Percentiles rank a stretch among this genome's conserved stretches.
Conservation (phyloP, 2,113 vertebrate species). For the Abramis brama region DNA sequence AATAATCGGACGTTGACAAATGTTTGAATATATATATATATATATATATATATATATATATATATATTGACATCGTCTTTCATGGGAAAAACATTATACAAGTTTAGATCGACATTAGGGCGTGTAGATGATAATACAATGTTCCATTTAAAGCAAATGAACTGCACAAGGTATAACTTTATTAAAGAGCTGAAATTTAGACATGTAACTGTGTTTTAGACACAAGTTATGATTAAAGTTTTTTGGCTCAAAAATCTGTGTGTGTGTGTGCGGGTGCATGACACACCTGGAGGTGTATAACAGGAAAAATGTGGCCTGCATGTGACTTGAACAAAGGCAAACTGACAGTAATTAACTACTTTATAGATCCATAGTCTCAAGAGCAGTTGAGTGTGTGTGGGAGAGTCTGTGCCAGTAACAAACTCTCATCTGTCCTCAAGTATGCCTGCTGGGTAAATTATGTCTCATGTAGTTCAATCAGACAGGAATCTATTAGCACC, state of each 20-base stretch:
- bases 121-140: background rate
- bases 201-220: background rate
- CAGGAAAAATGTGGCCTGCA: constrained; percentile 20
- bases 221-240: background rate
- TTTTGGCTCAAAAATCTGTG: background rate
- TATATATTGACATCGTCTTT: background rate
- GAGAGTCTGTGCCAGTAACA: constrained; percentile 11
- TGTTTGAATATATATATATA: too few species aligned
- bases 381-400: constrained; percentile 32
- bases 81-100: background rate
- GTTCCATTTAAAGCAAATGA: background rate
- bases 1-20: too few species aligned
- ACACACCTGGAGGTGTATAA: background rate
- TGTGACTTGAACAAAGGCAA: background rate
- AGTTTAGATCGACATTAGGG: background rate
- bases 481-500: constrained; percentile 10
- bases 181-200: background rate
- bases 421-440: constrained; percentile 7
- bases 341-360: constrained; percentile 30
- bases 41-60: too few species aligned
- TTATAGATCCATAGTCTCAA: constrained; percentile 1
- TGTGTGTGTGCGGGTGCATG: too few species aligned
- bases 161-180: background rate
- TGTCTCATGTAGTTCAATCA: constrained; percentile 20
- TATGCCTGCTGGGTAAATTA: constrained; percentile 14